Evolutionary conservation across 2,888 invertebrate species (phyloP), one percentile per base, ranked within the genome.

Genomic region (Cryptosula pallasiana): DNA sequence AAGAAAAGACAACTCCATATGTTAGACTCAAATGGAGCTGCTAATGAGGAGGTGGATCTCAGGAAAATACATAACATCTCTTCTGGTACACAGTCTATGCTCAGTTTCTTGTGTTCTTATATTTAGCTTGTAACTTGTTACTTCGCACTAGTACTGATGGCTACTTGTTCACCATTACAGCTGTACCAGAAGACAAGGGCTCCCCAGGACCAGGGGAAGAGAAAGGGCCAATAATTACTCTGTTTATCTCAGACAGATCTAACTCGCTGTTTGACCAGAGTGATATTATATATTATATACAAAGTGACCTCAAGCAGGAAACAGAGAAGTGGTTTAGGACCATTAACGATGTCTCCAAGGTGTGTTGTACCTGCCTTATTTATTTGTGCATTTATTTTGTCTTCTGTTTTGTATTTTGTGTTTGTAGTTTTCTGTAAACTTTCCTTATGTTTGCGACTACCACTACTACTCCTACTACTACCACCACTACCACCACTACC

Each of bases 231-330:
- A 13, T 63, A 16, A 20, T 63, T 2, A 16, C 27, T 2, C 34
- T 63, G 5, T 63, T 9, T 34, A 20, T 27, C 2, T 63, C 63
- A 29, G 63, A 63, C 32, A 20, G 27, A 20, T 63, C 20, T 32
- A 16, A 29, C 63, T 63, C 45, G 9, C 9, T 5, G 20, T 13
- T 5, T 20, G 45, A 45, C 20, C 45, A 45, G 20, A 45, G 45
- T 13, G 45, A 45, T 20, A 45, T 45, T 20, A 45, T 82, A 29
- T 81, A 45, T 45, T 45, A 82, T 74, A 75, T 82, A 25, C 82
- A 82, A 73, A 78, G 79, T 25, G 78, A 79, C 69, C 73, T 81
- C 3, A 72, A 73, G n/a, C 73, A 76, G 36, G 82, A 82, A 71
- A 82, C 82, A 69, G 81, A 80, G n/a, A 76, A 75, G 71, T 77